Percentiles rank a stretch among this genome's conserved stretches.
These are phyloP conservation scores for Meles meles DNA, from an alignment of 2,113 vertebrate species.

Conservation along the genomic window DNA sequence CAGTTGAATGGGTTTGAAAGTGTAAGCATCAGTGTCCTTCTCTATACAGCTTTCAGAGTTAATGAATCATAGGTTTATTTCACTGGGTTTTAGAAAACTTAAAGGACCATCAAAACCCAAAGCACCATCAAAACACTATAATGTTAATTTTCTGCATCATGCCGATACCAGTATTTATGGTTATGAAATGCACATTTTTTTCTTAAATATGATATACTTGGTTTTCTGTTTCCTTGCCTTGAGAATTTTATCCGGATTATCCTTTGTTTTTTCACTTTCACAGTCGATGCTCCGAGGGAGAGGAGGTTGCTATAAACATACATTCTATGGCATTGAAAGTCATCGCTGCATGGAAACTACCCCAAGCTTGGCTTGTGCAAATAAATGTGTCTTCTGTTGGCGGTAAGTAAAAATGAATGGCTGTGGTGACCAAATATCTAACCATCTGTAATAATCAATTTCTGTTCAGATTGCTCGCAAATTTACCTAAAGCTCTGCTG, in stretches of 20 bases:
- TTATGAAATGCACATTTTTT: not conserved
- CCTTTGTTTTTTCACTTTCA: not conserved
- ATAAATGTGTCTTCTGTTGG: constrained; percentile 99
- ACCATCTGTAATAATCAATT: not conserved
- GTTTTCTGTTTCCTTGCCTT: not conserved
- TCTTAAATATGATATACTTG: not conserved
- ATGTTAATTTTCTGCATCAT: not conserved
- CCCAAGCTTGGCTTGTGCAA: constrained; percentile 94
- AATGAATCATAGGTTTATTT: constrained; percentile 21
- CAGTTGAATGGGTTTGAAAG: not conserved
- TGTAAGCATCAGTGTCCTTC: not conserved
- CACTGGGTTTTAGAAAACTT: not conserved
- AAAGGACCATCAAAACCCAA: not conserved
- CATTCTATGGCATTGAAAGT: constrained; percentile 96
- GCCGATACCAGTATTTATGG: not conserved
- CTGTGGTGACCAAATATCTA: not conserved
- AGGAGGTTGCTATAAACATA: constrained; percentile 98
- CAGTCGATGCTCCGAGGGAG: constrained; percentile 95
- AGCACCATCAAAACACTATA: not conserved
- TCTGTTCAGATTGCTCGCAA: not conserved
- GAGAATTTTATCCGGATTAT: not conserved
- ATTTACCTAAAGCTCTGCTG: not conserved
- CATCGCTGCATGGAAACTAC: constrained; percentile 98
- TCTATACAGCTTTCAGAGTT: not conserved
- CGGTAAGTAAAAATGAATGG: constrained; percentile 82